These are phyloP conservation scores for Ectemnius lituratus DNA, from an alignment of 2,888 invertebrate species.

Conservation along the genomic window DNA sequence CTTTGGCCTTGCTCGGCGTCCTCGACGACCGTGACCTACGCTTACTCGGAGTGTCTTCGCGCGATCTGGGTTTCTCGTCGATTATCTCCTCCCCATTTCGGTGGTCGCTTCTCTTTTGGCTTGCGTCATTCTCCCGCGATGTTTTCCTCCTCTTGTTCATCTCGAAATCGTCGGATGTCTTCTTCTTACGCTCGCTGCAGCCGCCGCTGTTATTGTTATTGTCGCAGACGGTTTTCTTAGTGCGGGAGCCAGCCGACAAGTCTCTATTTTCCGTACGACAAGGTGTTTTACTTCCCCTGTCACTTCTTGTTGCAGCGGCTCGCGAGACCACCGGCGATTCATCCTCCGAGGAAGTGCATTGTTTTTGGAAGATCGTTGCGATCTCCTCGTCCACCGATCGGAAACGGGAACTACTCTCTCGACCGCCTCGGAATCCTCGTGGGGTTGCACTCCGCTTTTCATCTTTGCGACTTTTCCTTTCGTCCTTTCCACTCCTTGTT, in stretches of 20 bases:
- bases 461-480: not conserved
- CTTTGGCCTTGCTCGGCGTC: not conserved
- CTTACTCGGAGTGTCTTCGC: constrained; percentile 7
- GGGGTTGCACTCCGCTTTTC: not conserved
- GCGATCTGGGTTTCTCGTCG: not conserved
- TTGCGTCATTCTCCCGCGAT: not conserved
- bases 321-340: not conserved
- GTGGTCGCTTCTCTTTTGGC: not conserved
- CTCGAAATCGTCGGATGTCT: not conserved
- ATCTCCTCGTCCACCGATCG: constrained; percentile 39
- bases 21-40: constrained; percentile 2
- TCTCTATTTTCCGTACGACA: not conserved
- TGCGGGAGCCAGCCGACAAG: not conserved
- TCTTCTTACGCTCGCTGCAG: not conserved
- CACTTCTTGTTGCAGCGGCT: not conserved
- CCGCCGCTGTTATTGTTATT: not conserved
- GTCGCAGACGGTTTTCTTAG: not conserved
- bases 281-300: constrained; percentile 4
- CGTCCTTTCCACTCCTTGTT: not conserved
- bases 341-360: constrained; percentile 41
- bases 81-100: not conserved
- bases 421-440: not conserved
- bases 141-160: constrained; percentile 2
- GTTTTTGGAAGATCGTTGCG: constrained; percentile 26
- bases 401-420: not conserved